Conservation (phyloP, 2,113 vertebrate genomes). For the Pteropus alecto region DNA sequence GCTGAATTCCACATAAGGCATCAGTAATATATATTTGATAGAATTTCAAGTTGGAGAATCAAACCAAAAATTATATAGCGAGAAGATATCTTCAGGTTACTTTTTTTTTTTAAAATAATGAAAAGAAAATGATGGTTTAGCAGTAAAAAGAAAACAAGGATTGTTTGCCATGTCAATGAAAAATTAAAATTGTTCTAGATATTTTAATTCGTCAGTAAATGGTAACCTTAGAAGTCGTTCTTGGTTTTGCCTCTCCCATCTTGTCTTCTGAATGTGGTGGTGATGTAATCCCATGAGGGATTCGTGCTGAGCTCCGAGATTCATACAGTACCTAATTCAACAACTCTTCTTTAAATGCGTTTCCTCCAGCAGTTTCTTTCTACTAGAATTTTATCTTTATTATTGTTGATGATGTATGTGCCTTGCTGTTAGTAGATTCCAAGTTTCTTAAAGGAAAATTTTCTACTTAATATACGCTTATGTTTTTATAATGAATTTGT, state of each 20-base stretch:
- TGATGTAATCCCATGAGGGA: neutral
- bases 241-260: neutral
- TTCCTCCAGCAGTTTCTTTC: neutral
- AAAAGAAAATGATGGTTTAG: neutral
- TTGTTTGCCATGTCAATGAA: neutral
- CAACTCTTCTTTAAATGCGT: neutral
- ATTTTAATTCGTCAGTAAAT: slow-evolving; percentile 1
- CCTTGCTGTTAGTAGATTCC: slow-evolving; percentile 24
- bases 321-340: neutral
- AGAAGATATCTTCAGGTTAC: neutral
- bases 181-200: neutral
- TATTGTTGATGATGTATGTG: neutral
- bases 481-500: slow-evolving; percentile 18
- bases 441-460: slow-evolving; percentile 7
- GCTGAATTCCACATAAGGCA: neutral
- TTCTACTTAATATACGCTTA: neutral
- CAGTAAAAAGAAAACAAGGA: neutral
- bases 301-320: neutral
- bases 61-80: neutral
- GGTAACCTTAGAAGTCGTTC: neutral
- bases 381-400: neutral
- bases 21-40: neutral
- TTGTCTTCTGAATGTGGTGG: neutral
- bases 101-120: neutral
- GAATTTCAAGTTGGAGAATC: neutral